A percentile compares a stretch with the other conserved stretches of the same genome.
Evolutionary conservation across 2,113 vertebrate genomes (phyloP).

Genomic region (Acanthisitta chloris): DNA sequence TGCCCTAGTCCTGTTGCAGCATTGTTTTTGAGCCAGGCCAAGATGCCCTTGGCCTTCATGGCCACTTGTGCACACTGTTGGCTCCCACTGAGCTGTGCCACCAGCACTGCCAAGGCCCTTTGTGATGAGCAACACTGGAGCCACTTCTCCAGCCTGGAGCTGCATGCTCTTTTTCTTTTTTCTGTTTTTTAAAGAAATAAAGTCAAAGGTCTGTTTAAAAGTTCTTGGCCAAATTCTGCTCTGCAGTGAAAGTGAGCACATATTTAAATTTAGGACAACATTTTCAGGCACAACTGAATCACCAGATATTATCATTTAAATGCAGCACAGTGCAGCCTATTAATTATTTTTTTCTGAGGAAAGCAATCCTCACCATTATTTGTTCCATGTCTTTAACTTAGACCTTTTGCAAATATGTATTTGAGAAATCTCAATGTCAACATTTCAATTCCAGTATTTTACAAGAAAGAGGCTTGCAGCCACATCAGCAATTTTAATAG

Average conservation of each 20-base stretch:
- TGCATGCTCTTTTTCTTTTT: too few species aligned
- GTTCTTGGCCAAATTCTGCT: background rate
- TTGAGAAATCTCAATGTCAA: background rate
- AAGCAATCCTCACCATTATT: background rate
- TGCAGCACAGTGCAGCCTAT: background rate
- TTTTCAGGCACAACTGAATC: background rate
- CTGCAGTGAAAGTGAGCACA: background rate
- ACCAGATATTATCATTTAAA: background rate
- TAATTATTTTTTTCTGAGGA: background rate
- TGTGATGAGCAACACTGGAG: too few species aligned
- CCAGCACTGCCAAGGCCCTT: too few species aligned
- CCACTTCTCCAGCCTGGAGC: too few species aligned
- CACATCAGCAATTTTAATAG: background rate
- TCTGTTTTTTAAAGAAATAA: background rate
- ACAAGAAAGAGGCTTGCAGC: background rate
- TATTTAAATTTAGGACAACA: background rate
- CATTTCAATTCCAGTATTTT: background rate
- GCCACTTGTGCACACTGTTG: too few species aligned
- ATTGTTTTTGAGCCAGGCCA: too few species aligned
- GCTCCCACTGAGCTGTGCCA: too few species aligned
- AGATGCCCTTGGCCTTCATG: too few species aligned
- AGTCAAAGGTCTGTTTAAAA: background rate
- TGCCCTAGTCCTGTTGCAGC: too few species aligned
- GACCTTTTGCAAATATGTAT: background rate
- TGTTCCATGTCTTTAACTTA: background rate